phyloP scores from a whole-genome alignment of 2,888 invertebrate species.

The Drosophila nr. perissopoda region DNA sequence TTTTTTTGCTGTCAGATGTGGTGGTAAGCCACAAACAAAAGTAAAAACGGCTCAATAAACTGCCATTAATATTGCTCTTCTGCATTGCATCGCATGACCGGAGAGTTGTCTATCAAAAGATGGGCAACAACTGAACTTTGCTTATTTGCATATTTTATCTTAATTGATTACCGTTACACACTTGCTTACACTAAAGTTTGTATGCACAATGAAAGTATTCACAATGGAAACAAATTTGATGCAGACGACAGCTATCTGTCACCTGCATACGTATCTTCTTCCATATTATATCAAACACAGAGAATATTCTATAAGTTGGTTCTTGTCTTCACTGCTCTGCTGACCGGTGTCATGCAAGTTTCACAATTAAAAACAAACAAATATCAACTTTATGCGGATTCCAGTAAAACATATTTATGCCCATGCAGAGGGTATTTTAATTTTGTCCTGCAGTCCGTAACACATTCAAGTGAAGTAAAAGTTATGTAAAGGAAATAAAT shows the following conservation, averaged over 20 bases:
- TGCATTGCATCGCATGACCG: neutral
- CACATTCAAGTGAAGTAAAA: neutral
- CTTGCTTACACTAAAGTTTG: neutral
- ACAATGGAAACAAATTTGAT: neutral
- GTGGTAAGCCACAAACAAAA: constrained; percentile 26
- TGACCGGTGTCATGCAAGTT: constrained; percentile 12
- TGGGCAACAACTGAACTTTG: constrained; percentile 1
- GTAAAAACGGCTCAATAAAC: constrained; percentile 14
- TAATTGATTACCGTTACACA: neutral
- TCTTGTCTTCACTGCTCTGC: neutral
- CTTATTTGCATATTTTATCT: neutral
- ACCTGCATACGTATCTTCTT: neutral
- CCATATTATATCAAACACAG: neutral
- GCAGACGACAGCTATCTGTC: neutral
- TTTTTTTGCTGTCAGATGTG: constrained; percentile 21
- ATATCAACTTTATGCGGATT: constrained; percentile 8
- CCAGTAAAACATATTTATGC: neutral
- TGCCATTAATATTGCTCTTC: constrained; percentile 10
- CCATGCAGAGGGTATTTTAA: neutral
- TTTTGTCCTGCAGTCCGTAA: neutral
- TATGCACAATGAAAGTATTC: neutral
- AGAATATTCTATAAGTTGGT: neutral
- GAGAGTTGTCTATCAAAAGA: constrained; percentile 12
- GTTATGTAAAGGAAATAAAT: neutral
- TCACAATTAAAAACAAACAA: neutral